phyloP scores from a whole-genome alignment of 2,888 invertebrate species.

The Thereva unica region DNA sequence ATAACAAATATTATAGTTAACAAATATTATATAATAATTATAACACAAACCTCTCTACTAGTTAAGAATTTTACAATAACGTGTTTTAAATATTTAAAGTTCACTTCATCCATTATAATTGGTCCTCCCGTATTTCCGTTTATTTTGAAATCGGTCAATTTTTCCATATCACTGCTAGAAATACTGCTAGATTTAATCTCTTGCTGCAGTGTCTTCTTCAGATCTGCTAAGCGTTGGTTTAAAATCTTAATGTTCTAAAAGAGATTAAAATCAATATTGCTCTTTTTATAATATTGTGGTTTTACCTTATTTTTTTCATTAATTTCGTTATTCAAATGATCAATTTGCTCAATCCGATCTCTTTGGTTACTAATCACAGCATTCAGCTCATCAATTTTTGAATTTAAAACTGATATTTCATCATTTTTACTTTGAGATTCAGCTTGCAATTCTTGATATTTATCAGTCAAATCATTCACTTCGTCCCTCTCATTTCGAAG shows the following conservation, averaged over 20 bases:
- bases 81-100: conserved; percentile 87
- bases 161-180: conserved; percentile 13
- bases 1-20: background rate
- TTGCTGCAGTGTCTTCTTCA: conserved; percentile 89
- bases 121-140: conserved; percentile 44
- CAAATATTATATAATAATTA: background rate
- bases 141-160: conserved; percentile 9
- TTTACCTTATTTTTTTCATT: conserved; percentile 67
- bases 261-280: conserved; percentile 19
- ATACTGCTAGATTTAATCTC: conserved; percentile 64
- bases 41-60: conserved; percentile 67
- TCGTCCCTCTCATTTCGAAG: conserved; percentile 72
- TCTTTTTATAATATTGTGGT: background rate
- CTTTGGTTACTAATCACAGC: conserved; percentile 47
- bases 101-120: conserved; percentile 67
- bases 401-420: conserved; percentile 58
- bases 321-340: conserved; percentile 61
- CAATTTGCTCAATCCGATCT: conserved; percentile 48
- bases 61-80: conserved; percentile 92
- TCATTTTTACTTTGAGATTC: conserved; percentile 55
- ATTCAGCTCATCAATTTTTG: conserved; percentile 47
- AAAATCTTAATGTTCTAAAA: conserved; percentile 82
- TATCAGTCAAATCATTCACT: conserved; percentile 61
- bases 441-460: conserved; percentile 59
- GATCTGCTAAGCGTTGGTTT: conserved; percentile 83